phyloP scores from a whole-genome alignment of 2,113 vertebrate genomes.

The Hemicordylus capensis region DNA sequence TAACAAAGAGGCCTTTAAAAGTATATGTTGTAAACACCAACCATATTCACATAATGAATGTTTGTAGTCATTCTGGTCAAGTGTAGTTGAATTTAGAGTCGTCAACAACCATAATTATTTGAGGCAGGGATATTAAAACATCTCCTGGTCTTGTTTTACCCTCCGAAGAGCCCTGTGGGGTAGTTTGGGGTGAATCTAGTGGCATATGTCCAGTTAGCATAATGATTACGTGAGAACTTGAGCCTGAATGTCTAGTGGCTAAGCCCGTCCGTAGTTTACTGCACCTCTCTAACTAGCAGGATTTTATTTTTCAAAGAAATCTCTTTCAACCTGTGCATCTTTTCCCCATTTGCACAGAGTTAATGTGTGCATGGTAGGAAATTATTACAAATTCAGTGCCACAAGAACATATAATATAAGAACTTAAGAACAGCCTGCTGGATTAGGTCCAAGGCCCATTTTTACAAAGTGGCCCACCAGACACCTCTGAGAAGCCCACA shows the following conservation, averaged over 20 bases:
- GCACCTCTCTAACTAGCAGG: not conserved
- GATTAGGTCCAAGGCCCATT: too few species aligned
- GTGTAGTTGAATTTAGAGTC: too few species aligned
- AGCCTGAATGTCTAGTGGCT: not conserved
- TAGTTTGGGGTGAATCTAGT: not conserved
- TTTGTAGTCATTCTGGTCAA: too few species aligned
- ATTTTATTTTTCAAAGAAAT: not conserved
- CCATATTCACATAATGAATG: too few species aligned
- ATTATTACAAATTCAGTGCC: not conserved
- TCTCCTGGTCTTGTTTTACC: not conserved
- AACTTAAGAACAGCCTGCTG: too few species aligned
- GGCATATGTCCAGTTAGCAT: not conserved
- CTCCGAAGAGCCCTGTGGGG: not conserved
- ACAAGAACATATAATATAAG: too few species aligned
- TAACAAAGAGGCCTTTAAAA: too few species aligned
- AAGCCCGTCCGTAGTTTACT: not conserved
- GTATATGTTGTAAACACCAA: too few species aligned
- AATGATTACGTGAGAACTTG: not conserved
- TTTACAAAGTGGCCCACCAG: too few species aligned
- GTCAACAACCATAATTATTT: too few species aligned
- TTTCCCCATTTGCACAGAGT: not conserved
- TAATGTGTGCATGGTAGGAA: not conserved
- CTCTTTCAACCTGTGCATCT: not conserved
- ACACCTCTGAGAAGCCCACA: too few species aligned
- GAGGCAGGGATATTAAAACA: rapidly evolving